These are phyloP conservation scores for Girardinichthys multiradiatus DNA, from an alignment of 2,113 vertebrate genomes.

Conservation along the genomic window DNA sequence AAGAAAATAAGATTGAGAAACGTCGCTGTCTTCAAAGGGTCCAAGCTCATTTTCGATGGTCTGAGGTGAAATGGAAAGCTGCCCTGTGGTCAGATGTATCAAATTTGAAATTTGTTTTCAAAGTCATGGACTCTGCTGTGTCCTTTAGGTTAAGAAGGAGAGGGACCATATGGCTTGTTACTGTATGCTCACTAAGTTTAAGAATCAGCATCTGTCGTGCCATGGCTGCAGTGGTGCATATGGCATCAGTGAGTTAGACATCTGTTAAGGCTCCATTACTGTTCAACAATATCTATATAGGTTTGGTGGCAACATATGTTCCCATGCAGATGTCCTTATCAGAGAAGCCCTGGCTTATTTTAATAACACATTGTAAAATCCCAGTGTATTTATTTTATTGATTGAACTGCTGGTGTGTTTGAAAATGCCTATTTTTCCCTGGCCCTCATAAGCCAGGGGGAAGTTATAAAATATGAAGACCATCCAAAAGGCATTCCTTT, in stretches of 20 bases:
- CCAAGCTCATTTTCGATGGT: not conserved
- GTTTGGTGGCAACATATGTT: not conserved
- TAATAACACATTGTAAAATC: not conserved
- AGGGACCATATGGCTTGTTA: not conserved
- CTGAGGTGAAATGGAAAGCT: not conserved
- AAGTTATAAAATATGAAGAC: too few relatives aligned
- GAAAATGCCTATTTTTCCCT: too few relatives aligned
- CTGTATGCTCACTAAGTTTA: not conserved
- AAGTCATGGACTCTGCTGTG: not conserved
- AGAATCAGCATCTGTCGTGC: not conserved
- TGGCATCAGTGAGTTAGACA: not conserved
- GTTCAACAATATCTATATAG: not conserved
- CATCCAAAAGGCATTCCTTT: too few relatives aligned
- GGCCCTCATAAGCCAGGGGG: too few relatives aligned
- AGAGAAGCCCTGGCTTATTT: not conserved
- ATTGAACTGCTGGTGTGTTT: too few relatives aligned
- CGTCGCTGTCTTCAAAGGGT: not conserved
- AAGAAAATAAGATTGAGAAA: not conserved
- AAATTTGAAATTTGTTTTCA: slow-evolving; percentile 4
- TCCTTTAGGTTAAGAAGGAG: slow-evolving; percentile 2
- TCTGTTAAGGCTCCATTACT: not conserved
- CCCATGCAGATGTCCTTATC: not conserved
- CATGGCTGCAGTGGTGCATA: not conserved
- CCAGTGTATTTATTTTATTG: not conserved
- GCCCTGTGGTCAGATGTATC: slow-evolving; percentile 1